phyloP scores from a whole-genome alignment of 2,797 vertebrate species.

The Myoxocephalus aenaeus region DNA sequence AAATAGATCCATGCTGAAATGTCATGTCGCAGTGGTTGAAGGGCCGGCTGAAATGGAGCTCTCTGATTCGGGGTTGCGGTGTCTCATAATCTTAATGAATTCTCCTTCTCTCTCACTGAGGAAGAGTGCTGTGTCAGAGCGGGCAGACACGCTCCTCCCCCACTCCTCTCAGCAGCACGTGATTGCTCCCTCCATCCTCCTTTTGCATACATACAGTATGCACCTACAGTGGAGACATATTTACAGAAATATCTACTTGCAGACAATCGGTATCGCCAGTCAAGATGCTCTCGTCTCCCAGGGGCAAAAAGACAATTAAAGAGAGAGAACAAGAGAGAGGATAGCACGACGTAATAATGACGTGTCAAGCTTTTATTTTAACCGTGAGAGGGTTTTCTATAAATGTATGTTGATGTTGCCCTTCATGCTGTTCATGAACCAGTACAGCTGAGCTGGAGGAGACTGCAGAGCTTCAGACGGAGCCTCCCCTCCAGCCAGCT shows the following conservation, averaged over 20 bases:
- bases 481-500: slow-evolving; percentile 5
- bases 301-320: background rate
- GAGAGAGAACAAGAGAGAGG: background rate
- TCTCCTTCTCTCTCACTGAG: slow-evolving; percentile 28
- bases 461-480: slow-evolving; percentile 13
- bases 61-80: slow-evolving; percentile 20
- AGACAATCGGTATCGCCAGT: background rate
- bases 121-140: slow-evolving; percentile 75
- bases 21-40: slow-evolving; percentile 40
- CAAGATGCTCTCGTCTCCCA: slow-evolving; percentile 8
- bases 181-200: slow-evolving; percentile 32
- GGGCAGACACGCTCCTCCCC: slow-evolving; percentile 60
- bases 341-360: background rate
- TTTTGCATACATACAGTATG: slow-evolving; percentile 3
- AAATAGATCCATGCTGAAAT: slow-evolving; percentile 35
- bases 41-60: slow-evolving; percentile 34
- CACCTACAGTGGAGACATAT: slow-evolving; percentile 29
- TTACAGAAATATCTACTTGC: slow-evolving; percentile 27
- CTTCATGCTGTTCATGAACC: background rate
- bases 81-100: slow-evolving; percentile 49
- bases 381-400: background rate
- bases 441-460: slow-evolving; percentile 1
- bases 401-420: background rate
- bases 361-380: background rate
- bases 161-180: slow-evolving; percentile 36